A percentile compares a stretch with the other conserved stretches of the same genome.
Evolutionary conservation across 2,797 vertebrate species (phyloP).

Genomic region (Squalus acanthias): DNA sequence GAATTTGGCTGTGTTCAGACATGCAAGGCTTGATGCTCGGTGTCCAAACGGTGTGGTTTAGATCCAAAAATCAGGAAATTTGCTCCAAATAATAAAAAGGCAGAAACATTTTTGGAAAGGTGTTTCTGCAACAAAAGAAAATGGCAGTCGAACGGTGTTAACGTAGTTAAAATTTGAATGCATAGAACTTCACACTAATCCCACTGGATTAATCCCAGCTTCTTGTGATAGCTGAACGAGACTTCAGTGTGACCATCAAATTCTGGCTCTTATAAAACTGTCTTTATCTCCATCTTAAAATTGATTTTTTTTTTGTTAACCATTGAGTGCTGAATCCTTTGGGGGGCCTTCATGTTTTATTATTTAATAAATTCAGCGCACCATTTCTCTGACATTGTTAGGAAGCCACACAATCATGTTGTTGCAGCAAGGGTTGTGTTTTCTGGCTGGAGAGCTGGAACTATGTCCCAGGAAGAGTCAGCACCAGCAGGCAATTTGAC

Average conservation of each 20-base stretch:
- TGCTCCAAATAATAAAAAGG: background rate
- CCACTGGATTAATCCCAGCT: background rate
- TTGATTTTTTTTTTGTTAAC: background rate
- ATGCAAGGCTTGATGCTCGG: background rate
- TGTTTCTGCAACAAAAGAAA: background rate
- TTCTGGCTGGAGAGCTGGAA: background rate
- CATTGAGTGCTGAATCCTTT: background rate
- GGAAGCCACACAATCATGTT: background rate
- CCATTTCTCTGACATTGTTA: background rate
- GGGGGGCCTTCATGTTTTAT: background rate
- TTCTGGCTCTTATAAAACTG: background rate
- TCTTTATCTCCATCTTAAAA: background rate
- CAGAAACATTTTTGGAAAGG: background rate
- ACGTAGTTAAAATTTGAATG: background rate
- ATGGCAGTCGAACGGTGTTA: background rate
- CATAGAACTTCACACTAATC: background rate
- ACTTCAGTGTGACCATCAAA: background rate
- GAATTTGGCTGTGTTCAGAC: constrained; percentile 10
- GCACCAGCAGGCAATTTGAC: background rate
- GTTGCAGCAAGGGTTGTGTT: background rate
- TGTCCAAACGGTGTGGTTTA: background rate
- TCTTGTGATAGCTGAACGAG: background rate
- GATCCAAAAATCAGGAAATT: background rate
- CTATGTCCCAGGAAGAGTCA: background rate
- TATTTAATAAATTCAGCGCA: background rate